These are phyloP conservation scores for Corythornis cristatus DNA, from an alignment of 2,113 vertebrate species.

Conservation along the genomic window DNA sequence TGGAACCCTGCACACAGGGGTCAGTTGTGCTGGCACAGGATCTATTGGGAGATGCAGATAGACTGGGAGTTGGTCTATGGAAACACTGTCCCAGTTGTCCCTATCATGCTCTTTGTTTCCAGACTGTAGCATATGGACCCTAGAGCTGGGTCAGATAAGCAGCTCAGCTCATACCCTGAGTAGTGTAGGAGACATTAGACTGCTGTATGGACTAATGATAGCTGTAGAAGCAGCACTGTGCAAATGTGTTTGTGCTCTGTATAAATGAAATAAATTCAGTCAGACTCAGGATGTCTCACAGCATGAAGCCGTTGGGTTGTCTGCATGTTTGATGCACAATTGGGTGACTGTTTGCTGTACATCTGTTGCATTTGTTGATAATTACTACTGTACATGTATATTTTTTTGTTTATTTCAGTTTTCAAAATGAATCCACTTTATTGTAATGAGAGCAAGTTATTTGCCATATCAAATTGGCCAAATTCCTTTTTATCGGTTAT, in stretches of 20 bases:
- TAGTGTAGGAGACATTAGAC: background rate
- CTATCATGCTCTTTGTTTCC: background rate
- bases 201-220: background rate
- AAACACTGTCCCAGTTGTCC: background rate
- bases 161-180: background rate
- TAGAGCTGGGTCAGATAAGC: background rate
- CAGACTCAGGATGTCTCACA: background rate
- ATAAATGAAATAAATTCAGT: background rate
- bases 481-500: background rate
- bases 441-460: background rate
- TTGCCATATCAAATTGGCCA: background rate
- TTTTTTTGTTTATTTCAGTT: background rate
- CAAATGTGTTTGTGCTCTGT: background rate
- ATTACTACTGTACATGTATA: background rate
- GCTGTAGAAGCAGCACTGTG: background rate
- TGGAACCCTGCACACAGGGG: fast-evolving
- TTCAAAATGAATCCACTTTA: background rate
- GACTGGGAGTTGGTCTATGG: background rate
- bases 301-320: background rate
- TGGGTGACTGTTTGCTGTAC: fast-evolving
- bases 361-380: background rate
- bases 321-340: background rate
- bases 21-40: fast-evolving
- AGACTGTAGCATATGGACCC: background rate
- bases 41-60: background rate